A percentile compares a stretch with the other conserved stretches of the same genome.
phyloP scores from a whole-genome alignment of 1,140 invertebrate species.

The Heterodera schachtii region DNA sequence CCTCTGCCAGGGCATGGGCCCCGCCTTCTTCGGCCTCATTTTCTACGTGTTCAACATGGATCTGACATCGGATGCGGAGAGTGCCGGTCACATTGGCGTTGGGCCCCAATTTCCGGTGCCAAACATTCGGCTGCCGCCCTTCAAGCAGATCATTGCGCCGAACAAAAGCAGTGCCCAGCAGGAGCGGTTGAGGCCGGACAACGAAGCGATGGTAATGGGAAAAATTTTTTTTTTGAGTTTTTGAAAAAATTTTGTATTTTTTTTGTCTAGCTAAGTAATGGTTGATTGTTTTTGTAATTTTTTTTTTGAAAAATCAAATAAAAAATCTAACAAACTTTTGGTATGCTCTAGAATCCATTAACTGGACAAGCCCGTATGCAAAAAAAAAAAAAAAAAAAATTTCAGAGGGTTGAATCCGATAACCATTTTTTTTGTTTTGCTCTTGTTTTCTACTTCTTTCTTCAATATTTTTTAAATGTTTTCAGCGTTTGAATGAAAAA shows the following conservation, averaged over 20 bases:
- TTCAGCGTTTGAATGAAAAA: too few species aligned
- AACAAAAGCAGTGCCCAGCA: slow-evolving; percentile 52
- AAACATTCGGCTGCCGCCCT: slow-evolving; percentile 54
- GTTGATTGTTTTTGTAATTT: too few species aligned
- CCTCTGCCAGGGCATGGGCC: slow-evolving; percentile 75
- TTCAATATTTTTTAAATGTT: too few species aligned
- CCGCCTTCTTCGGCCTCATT: slow-evolving; percentile 93
- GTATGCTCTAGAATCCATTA: too few species aligned
- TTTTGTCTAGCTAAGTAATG: too few species aligned
- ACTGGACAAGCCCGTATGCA: too few species aligned
- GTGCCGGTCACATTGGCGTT: slow-evolving; percentile 56
- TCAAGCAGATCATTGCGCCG: slow-evolving; percentile 53
- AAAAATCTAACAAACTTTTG: too few species aligned
- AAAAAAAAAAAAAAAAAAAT: too few species aligned
- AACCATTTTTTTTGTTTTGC: too few species aligned
- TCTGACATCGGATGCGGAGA: slow-evolving; percentile 69
- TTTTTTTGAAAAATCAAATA: too few species aligned
- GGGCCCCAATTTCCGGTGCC: slow-evolving; percentile 61
- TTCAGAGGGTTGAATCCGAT: too few species aligned
- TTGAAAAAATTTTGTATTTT: background rate
- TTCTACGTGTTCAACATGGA: slow-evolving; percentile 99
- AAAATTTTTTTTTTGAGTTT: background rate
- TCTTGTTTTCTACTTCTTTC: too few species aligned
- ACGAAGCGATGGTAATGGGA: background rate
- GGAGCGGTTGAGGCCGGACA: slow-evolving; percentile 1